Conservation (phyloP, 2,888 invertebrate species). For the Calameuta pallipes region DNA sequence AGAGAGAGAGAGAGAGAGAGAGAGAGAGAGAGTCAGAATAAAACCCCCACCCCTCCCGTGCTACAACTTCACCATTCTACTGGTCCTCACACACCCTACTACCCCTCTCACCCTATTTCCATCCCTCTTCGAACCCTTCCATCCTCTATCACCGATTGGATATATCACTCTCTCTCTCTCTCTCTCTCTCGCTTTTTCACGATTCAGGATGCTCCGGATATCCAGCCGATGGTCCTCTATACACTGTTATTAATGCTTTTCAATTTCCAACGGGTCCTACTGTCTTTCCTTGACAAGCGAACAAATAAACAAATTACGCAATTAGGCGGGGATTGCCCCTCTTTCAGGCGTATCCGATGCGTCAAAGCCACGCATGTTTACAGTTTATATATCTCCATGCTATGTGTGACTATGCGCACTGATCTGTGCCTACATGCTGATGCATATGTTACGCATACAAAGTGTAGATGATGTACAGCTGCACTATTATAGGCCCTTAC, state of each 20-base stretch:
- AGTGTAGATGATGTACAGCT: not conserved
- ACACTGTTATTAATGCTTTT: slow-evolving; percentile 57
- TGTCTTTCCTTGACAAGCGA: slow-evolving; percentile 36
- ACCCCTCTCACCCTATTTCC: slow-evolving; percentile 24
- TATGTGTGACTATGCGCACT: not conserved
- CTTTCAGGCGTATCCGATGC: slow-evolving; percentile 25
- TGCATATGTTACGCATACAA: not conserved
- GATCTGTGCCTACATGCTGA: not conserved
- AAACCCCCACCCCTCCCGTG: slow-evolving; percentile 21
- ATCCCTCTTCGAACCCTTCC: slow-evolving; percentile 29
- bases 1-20: not conserved
- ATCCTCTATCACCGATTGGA: slow-evolving; percentile 20
- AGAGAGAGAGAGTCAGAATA: not conserved
- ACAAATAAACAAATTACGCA: slow-evolving; percentile 55
- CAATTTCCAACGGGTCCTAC: slow-evolving; percentile 53
- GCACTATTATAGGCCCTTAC: not conserved
- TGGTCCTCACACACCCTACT: slow-evolving; percentile 10
- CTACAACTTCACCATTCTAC: slow-evolving; percentile 19
- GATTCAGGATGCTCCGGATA: slow-evolving; percentile 13
- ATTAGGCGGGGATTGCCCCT: slow-evolving; percentile 44
- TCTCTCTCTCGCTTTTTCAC: slow-evolving; percentile 12
- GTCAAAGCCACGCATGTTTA: slow-evolving; percentile 12
- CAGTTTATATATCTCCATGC: not conserved
- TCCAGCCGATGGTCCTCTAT: slow-evolving; percentile 9
- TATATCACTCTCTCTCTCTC: slow-evolving; percentile 22